Base-by-base conservation (phyloP, 2,113 vertebrate species). In the Empidonax alnorum region DNA sequence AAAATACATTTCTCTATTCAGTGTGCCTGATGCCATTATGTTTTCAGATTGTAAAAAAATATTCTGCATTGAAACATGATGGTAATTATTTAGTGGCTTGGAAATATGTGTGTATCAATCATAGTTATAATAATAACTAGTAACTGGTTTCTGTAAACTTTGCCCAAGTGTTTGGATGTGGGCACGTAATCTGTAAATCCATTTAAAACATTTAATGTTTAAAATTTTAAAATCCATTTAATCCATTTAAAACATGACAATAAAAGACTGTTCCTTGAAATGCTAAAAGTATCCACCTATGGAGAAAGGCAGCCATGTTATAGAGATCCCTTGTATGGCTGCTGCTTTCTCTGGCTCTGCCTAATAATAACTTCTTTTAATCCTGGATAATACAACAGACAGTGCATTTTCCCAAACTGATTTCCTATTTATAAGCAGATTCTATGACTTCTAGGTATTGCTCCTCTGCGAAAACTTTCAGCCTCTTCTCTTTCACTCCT, bases 11-110 rank as follows among this genome's bases (percentile, higher is more conserved):
- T 92, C 49, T 91, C 87, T 91, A 73, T 95, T 93, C 89, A 78
- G 76, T 62, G 83, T 96, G 97, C 73, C 96, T 78, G 69, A 67
- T 94, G 93, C 92, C 91, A 97, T 97, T 97, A 89, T 97, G 89
- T 94, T 98, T 97, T 93, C 93, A 56, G 91, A 96, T 88, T 92
- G 93, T 91, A 95, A 90, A 94, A 72, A 91, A 97, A 72, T 67
- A 88, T 84, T 85, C 55, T 78, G 47, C 86, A 95, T 87, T 96
- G 97, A 96, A 97, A 93, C 89, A 94, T 61, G 87, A 91, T 66
- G 76, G 87, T 88, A 73, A 90, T 88, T 94, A 97, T 85, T 97
- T 96, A 91, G 96, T 87, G 94, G 86, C 87, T 95, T 96, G 85
- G 80, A 81, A 96, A 92, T 74, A 68, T 1, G 47, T 82, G 44